phyloP scores from a whole-genome alignment of 2,797 vertebrate genomes.

The Todus mexicanus region DNA sequence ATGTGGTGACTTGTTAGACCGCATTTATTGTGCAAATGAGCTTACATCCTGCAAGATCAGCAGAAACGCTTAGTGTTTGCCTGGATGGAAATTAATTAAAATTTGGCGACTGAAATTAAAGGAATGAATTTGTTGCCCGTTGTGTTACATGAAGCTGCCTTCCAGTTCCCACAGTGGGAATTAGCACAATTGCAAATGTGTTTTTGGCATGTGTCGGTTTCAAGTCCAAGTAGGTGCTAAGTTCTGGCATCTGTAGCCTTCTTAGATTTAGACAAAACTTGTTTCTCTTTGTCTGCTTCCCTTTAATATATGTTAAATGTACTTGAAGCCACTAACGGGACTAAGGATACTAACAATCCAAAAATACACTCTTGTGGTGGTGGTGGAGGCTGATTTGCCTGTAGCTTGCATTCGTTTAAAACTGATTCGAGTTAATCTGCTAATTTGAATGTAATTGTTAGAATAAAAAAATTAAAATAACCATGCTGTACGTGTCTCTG shows the following conservation, averaged over 20 bases:
- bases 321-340: neutral
- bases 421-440: neutral
- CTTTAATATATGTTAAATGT: neutral
- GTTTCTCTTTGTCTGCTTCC: neutral
- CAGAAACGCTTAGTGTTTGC: slow-evolving; percentile 15
- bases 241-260: neutral
- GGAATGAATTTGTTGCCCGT: slow-evolving; percentile 24
- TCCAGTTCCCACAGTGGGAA: slow-evolving; percentile 37
- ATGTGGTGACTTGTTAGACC: slow-evolving; percentile 60
- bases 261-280: neutral
- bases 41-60: slow-evolving; percentile 24
- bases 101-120: slow-evolving; percentile 54
- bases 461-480: neutral
- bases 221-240: neutral
- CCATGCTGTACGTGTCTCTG: neutral
- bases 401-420: slow-evolving; percentile 14
- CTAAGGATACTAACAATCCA: neutral
- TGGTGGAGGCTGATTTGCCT: neutral
- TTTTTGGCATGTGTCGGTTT: slow-evolving; percentile 19
- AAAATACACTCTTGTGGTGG: neutral
- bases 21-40: slow-evolving; percentile 58
- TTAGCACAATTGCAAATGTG: neutral
- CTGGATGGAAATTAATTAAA: slow-evolving; percentile 61
- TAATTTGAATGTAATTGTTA: slow-evolving; percentile 51
- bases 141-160: neutral